phyloP scores from a whole-genome alignment of 2,113 vertebrate species.

The Dromiciops gliroides region DNA sequence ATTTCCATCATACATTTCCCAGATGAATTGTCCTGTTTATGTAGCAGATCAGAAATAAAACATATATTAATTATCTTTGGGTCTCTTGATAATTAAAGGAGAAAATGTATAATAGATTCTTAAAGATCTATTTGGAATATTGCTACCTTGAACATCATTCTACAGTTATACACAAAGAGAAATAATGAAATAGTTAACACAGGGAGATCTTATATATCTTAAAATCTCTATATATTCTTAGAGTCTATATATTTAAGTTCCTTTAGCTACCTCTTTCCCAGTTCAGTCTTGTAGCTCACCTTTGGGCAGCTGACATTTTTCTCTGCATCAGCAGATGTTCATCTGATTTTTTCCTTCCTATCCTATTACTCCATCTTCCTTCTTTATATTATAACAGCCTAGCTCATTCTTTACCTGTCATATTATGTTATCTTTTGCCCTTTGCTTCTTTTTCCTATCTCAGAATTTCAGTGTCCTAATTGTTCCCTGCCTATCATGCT shows the following conservation, averaged over 20 bases:
- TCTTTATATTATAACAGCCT: background rate
- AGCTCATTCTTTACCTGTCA: conserved; percentile 69
- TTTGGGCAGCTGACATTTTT: conserved; percentile 50
- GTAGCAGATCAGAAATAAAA: background rate
- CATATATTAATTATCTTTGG: background rate
- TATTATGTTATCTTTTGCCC: conserved; percentile 49
- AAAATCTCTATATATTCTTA: conserved; percentile 51
- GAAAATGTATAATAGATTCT: background rate
- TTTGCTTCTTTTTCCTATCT: conserved; percentile 62
- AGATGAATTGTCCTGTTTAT: background rate
- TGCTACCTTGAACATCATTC: background rate
- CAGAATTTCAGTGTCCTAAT: conserved; percentile 68
- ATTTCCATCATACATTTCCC: background rate
- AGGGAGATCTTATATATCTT: background rate
- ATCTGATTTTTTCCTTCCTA: conserved; percentile 49
- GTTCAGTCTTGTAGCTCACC: conserved; percentile 30
- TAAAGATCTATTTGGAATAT: background rate
- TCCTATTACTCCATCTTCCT: conserved; percentile 37
- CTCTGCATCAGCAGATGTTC: conserved; percentile 69
- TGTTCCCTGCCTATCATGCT: conserved; percentile 68
- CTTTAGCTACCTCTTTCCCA: background rate
- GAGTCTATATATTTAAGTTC: conserved; percentile 4
- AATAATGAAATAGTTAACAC: background rate
- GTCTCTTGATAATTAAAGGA: background rate
- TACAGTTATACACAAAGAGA: background rate